Percentiles rank a stretch among this genome's conserved stretches.
Conservation (phyloP, 2,888 invertebrate species). For the Dolomedes plantarius region DNA sequence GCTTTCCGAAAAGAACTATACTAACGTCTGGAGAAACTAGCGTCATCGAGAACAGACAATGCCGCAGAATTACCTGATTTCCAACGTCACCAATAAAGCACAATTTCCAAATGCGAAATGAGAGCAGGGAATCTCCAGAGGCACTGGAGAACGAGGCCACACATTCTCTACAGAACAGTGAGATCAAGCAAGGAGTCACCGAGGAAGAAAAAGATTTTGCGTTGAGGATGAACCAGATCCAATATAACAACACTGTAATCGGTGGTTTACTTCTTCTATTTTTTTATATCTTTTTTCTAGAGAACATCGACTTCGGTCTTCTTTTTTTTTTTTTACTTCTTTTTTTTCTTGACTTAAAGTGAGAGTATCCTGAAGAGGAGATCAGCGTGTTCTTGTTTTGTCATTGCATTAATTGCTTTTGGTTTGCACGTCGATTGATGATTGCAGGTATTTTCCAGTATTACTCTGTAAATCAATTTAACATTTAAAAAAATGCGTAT, state of each 20-base stretch:
- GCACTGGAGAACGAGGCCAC: constrained; percentile 34
- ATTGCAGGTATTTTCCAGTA: no score
- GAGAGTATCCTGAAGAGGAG: no score
- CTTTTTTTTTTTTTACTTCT: neutral
- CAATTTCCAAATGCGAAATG: constrained; percentile 17
- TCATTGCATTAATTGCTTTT: no score
- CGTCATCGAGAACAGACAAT: neutral
- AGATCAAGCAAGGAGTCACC: constrained; percentile 13
- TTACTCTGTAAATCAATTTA: no score
- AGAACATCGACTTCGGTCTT: neutral
- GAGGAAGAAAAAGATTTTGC: neutral
- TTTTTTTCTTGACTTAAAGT: no score
- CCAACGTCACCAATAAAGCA: neutral
- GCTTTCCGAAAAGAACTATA: neutral
- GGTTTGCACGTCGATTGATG: no score
- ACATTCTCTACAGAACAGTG: constrained; percentile 11
- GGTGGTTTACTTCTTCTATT: neutral
- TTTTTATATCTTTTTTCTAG: neutral
- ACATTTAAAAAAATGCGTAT: no score
- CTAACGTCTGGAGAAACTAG: neutral
- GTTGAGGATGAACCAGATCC: neutral
- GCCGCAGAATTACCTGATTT: constrained; percentile 4
- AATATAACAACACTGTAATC: neutral
- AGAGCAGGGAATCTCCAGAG: constrained; percentile 38
- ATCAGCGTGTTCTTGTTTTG: no score